Base-by-base conservation (phyloP, 2,113 vertebrate species). In the Brachionichthys hirsutus region DNA sequence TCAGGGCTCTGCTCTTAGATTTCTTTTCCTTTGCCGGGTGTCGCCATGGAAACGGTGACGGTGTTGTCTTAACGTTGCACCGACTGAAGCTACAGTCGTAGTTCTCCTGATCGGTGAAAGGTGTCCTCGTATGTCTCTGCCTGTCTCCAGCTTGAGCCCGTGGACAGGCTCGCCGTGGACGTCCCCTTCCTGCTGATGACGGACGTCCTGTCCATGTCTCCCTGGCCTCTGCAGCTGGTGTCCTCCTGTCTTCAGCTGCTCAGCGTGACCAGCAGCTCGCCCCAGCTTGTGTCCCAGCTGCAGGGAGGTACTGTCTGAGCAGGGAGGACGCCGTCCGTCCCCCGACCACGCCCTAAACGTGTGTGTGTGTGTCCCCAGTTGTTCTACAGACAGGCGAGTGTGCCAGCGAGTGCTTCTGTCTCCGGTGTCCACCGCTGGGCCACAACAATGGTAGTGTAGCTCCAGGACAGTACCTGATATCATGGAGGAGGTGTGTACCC, bases 151-250 rank as follows among this genome's bases (percentile, higher is more conserved):
- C 90, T 98, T 75, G 95, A 98, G 81, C 91, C 93, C 24, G 70
- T 98, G 85, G 96, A 98, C 38, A 90, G 91, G 16, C 90, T 98
- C 2, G 95, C 92, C 11, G 89, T 92, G 44, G 95, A 97, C 75
- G 91, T 97, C 51, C 96, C 97, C 0, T 99, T 98, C 85, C 88
- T 98, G 67, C 62, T 98, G 83, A 94, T 98, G 95, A 93, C 93
- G 0, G 96, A 98, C 65, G 83, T 98, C 40, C 44, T 95, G 16
- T 98, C 96, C 7, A 91, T 93, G 0, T 98, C 97, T 1, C 96
- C 97, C 0, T 98, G 97, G 95, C 93, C 95, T 11, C 91, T 99
- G 9, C 91, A 92, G 20, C 81, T 99, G 54, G 78, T 90, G 6
- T 89, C 89, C 34, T 97, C 95, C 48, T 91, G 94, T 55, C 87